Percentiles rank a stretch among this genome's conserved stretches.
Evolutionary conservation across 2,888 invertebrate species (phyloP).

Genomic region (Sisyra terminalis): DNA sequence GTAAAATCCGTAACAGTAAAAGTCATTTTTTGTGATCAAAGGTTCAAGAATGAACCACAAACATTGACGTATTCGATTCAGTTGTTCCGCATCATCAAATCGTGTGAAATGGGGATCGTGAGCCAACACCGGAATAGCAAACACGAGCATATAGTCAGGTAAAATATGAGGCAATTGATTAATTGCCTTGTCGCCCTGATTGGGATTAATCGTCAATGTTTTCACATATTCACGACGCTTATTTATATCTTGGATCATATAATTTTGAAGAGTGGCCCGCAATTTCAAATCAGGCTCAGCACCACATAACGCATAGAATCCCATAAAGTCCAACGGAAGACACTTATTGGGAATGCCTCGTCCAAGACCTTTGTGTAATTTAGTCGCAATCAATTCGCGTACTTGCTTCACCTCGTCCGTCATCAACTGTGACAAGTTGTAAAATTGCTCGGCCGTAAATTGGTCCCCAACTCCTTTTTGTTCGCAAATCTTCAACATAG

Average conservation of each 20-base stretch:
- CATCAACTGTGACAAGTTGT: constrained; percentile 81
- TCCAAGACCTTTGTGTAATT: constrained; percentile 78
- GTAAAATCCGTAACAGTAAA: constrained; percentile 90
- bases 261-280: constrained; percentile 50
- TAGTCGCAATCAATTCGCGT: constrained; percentile 72
- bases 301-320: constrained; percentile 81
- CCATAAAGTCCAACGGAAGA: constrained; percentile 92
- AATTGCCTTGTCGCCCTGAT: constrained; percentile 41
- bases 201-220: constrained; percentile 53
- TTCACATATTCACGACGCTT: constrained; percentile 84
- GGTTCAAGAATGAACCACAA: constrained; percentile 92
- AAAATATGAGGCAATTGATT: constrained; percentile 72
- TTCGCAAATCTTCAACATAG: constrained; percentile 93
- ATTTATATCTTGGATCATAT: constrained; percentile 74
- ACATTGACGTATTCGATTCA: constrained; percentile 69
- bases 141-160: constrained; percentile 95
- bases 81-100: constrained; percentile 58
- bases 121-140: constrained; percentile 90
- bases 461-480: constrained; percentile 93
- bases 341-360: constrained; percentile 78
- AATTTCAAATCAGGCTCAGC: constrained; percentile 72
- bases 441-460: constrained; percentile 88
- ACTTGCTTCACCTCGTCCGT: constrained; percentile 78
- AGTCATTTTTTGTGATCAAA: constrained; percentile 80
- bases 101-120: constrained; percentile 75